Conservation (phyloP, 2,797 vertebrate genomes). For the Monodelphis domestica region DNA sequence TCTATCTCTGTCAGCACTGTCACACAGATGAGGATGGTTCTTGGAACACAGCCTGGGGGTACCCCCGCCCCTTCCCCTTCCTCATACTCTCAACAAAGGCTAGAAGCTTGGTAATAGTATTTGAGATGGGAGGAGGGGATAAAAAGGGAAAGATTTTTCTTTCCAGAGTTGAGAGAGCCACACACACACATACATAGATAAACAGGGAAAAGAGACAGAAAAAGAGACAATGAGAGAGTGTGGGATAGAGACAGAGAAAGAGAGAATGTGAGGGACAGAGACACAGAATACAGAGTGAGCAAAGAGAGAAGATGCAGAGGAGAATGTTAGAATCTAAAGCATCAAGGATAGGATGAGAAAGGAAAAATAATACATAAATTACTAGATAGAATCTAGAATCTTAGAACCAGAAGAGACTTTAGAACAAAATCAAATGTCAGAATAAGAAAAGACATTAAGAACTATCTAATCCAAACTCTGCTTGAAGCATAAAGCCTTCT, state of each 20-base stretch:
- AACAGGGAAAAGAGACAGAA: background rate
- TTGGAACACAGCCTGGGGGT: constrained; percentile 53
- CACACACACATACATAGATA: background rate
- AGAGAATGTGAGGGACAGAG: background rate
- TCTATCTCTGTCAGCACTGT: constrained; percentile 53
- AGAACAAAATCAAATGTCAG: background rate
- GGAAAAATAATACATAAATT: background rate
- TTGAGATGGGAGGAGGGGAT: constrained; percentile 3
- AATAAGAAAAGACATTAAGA: background rate
- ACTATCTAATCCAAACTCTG: background rate
- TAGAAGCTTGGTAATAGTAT: constrained; percentile 36
- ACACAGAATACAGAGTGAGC: background rate
- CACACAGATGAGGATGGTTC: constrained; percentile 51
- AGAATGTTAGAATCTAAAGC: background rate
- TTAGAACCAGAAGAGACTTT: background rate
- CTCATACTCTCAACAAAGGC: background rate
- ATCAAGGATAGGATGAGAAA: background rate
- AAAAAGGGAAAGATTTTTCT: background rate
- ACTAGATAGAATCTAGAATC: background rate
- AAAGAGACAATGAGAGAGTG: background rate
- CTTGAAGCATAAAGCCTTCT: background rate
- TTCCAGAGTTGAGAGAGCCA: background rate
- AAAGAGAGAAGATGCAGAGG: background rate
- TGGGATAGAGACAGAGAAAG: background rate
- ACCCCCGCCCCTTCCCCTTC: constrained; percentile 17